These are phyloP conservation scores for Corydoras maculifer DNA, from an alignment of 2,113 vertebrate species.

Conservation along the genomic window DNA sequence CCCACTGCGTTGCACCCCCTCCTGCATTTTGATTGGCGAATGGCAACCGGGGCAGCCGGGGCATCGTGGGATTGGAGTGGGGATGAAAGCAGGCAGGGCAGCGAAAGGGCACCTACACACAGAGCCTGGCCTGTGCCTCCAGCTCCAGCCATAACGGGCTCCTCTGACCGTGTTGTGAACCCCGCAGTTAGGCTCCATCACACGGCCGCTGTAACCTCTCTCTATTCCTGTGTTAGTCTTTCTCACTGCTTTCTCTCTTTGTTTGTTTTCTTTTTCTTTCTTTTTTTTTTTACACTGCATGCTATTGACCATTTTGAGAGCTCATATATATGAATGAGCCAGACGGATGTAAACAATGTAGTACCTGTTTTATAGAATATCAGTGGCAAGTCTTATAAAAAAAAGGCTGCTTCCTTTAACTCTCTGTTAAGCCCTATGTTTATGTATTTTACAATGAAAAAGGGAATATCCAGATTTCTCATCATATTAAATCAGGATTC, in stretches of 20 bases:
- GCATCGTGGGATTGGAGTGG: constrained; percentile 82
- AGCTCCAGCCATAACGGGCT: constrained; percentile 74
- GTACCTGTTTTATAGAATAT: not conserved
- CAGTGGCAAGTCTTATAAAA: not conserved
- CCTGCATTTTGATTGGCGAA: constrained; percentile 80
- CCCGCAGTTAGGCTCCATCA: constrained; percentile 66
- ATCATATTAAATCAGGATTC: constrained; percentile 41
- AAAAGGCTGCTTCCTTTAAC: not conserved
- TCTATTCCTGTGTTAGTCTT: constrained; percentile 37
- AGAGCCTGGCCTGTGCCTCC: constrained; percentile 80
- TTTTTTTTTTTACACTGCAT: constrained; percentile 33
- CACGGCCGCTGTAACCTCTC: constrained; percentile 61
- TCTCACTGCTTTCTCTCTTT: constrained; percentile 16
- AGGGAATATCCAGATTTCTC: constrained; percentile 30
- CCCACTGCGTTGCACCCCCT: constrained; percentile 67
- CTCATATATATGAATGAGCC: not conserved
- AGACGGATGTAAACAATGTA: not conserved
- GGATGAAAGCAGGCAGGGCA: constrained; percentile 82
- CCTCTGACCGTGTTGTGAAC: constrained; percentile 76
- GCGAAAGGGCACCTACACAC: constrained; percentile 79
- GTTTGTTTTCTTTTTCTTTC: not conserved
- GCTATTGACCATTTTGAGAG: constrained; percentile 8
- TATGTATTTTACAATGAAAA: constrained; percentile 22
- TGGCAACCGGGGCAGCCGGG: constrained; percentile 75
- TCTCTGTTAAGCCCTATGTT: constrained; percentile 4